A percentile compares a stretch with the other conserved stretches of the same genome.
phyloP scores from a whole-genome alignment of 2,113 vertebrate species.

The Morphnarchus princeps region DNA sequence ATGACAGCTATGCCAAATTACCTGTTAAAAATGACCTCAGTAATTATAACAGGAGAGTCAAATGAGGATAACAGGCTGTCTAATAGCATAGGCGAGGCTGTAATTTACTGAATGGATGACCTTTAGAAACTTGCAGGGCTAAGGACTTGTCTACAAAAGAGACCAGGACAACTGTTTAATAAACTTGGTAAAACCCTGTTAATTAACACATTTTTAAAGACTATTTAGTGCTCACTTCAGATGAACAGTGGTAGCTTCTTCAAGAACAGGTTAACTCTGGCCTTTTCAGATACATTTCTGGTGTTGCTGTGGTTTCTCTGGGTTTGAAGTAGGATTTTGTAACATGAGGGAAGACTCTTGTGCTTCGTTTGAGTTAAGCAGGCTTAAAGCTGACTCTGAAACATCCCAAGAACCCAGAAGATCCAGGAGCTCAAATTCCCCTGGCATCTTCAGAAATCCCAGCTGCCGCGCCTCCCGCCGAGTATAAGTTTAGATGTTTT shows the following conservation, averaged over 20 bases:
- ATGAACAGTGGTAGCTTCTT: neutral
- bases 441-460: neutral
- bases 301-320: neutral
- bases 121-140: neutral
- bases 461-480: neutral
- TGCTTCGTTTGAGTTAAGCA: neutral
- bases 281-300: neutral
- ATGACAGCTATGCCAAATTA: slow-evolving; percentile 2
- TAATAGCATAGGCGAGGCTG: neutral
- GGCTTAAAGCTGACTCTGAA: neutral
- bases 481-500: neutral
- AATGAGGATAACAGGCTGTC: neutral
- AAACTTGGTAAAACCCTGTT: neutral
- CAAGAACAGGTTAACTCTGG: neutral
- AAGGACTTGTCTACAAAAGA: neutral
- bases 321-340: neutral
- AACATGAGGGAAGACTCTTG: neutral
- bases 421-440: neutral
- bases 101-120: neutral
- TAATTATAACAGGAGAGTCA: neutral
- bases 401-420: neutral
- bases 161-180: neutral
- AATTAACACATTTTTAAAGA: neutral
- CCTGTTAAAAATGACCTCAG: neutral
- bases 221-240: neutral